Base-by-base conservation (phyloP, 2,888 invertebrate genomes). In the Lycaena phlaeas region DNA sequence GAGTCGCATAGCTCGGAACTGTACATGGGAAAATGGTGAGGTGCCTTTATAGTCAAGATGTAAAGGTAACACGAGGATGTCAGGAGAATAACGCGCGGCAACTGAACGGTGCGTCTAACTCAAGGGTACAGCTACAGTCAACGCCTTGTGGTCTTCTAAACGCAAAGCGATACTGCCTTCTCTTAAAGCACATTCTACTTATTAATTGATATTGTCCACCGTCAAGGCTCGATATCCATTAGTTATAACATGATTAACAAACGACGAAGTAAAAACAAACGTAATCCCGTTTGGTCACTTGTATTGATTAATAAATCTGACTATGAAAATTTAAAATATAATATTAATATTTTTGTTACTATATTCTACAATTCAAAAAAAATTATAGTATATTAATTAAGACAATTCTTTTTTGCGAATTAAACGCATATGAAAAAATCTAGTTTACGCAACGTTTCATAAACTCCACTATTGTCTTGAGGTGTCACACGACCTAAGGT, bases 21-120 rank as follows among this genome's bases (percentile, higher is more conserved):
- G 67, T 49, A 54, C 43, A 47, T 45, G 49, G 51, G 46, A 27
- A 26, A 29, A 26, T 30, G 36, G 18, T 30, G 39, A 54, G 50
- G 48, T 48, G 48, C 64, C 59, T 71, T 67, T 69, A 64, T 34
- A 47, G 40, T 38, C 30, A 40, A 40, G 45, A 46, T 43, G 49
- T 52, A 45, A 53, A 51, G 50, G 53, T 50, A 59, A 68, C 75
- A 63, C 78, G 78, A 74, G 72, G 70, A 63, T 72, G 57, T 65
- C 45, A 65, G 51, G 52, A 58, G 62, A 68, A 59, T 68, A 76
- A 58, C 71, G 74, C 67, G 71, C 64, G 61, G 59, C 66, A 68
- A 78, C 78, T 78, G 40, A 15, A 59, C 59, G 42, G 40, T 40
- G 36, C 34, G 43, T 29, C 29, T 36, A 18, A 53, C 53, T 52